Evolutionary conservation across 2,797 vertebrate genomes (phyloP).

Genomic region (Nannoperca australis): DNA sequence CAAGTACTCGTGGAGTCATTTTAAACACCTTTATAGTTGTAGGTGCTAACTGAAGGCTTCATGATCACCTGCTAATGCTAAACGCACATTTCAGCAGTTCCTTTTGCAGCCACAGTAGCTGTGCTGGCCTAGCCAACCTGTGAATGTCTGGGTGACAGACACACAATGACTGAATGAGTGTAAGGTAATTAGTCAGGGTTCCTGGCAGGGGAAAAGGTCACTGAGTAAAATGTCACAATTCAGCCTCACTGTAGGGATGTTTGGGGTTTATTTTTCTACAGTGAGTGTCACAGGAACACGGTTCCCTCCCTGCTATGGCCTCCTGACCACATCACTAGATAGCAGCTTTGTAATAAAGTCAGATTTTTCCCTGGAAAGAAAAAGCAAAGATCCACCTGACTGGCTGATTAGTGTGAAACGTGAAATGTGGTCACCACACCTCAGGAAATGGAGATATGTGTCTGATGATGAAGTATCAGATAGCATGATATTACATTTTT

Average conservation of each 20-base stretch:
- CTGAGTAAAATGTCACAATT: conserved; percentile 74
- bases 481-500: conserved; percentile 83
- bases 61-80: conserved; percentile 27
- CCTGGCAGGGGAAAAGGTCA: conserved; percentile 70
- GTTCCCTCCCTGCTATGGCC: conserved; percentile 37
- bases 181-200: conserved; percentile 71
- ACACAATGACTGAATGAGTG: conserved; percentile 69
- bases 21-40: conserved; percentile 1
- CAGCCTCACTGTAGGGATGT: conserved; percentile 36
- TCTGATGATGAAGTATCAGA: conserved; percentile 84
- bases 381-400: conserved; percentile 70
- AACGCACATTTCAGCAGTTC: conserved; percentile 50
- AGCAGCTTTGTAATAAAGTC: conserved; percentile 70
- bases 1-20: background rate
- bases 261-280: conserved; percentile 17
- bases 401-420: conserved; percentile 73
- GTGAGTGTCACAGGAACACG: conserved; percentile 19
- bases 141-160: conserved; percentile 61
- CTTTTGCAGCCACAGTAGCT: conserved; percentile 32
- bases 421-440: conserved; percentile 72
- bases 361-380: conserved; percentile 72
- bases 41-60: conserved; percentile 22
- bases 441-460: conserved; percentile 81
- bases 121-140: conserved; percentile 26
- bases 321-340: conserved; percentile 44